Evolutionary conservation across 1,140 invertebrate species (phyloP), one percentile per base, ranked within the genome.

Genomic region (Ooceraea biroi): DNA sequence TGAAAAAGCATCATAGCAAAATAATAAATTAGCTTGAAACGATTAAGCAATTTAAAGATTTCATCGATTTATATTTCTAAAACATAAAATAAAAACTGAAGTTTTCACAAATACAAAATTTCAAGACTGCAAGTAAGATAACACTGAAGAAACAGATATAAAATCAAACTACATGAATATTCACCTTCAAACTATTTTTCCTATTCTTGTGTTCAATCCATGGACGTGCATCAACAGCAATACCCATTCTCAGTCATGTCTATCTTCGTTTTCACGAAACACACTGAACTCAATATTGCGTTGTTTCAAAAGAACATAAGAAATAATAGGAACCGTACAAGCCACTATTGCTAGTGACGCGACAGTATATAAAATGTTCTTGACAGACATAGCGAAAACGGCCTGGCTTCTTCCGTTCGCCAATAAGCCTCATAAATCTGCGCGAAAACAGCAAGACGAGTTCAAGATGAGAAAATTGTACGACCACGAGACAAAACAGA

Each of bases 291-390:
- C 58, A n/a, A 63, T 63, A 10, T 19, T n/a, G 17, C 17, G 19
- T 41, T 41, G 30, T 63, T 7, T 41, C 60, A 41, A 3, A 63
- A 63, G 17, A 63, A 36, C 36, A 36, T 61, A 41, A 3, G 17
- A 63, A 63, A 63, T 17, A 22, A 30, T 27, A 63, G 27, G 3
- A 41, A 3, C n/a, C n/a, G 8, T 55, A 19, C n/a, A 19, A 55
- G 11, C 14, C 14, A 52, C 14, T 19, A 5, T 55, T 10, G 17
- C 14, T 36, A 0, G 30, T 63, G 17, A 17, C n/a, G 30, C 14
- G 17, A 41, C 36, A 63, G 30, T 63, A 63, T 36, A 36, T 41
- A 63, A 63, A 41, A 41, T 63, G 60, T 63, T 41, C 27, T 12
- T 61, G 10, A 61, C 58, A 61, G 27, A 17, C 17, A 41, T n/a